Percentiles rank a stretch among this genome's conserved stretches.
Evolutionary conservation across 1,140 invertebrate species (phyloP).

Genomic region (Drosophila mauritiana): DNA sequence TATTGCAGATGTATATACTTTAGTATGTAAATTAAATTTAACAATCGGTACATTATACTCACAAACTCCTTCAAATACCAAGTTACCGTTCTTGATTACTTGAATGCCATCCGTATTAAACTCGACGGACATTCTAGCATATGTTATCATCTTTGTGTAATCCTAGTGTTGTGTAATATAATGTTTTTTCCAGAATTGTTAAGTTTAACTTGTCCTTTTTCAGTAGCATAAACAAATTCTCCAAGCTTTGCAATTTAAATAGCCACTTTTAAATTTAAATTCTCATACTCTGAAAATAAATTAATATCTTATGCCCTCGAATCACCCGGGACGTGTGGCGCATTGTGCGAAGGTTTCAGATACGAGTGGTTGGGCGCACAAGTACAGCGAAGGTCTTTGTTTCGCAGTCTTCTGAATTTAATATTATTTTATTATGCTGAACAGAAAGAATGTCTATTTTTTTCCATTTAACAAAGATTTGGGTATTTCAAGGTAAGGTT

Average conservation of each 20-base stretch:
- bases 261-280: constrained; percentile 7
- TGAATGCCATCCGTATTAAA: not conserved
- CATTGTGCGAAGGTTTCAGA: no score
- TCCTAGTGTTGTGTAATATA: not conserved
- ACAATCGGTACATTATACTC: no score
- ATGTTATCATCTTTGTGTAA: not conserved
- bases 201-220: not conserved
- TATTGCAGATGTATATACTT: no score
- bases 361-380: no score
- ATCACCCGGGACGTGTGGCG: constrained; percentile 17
- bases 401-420: no score
- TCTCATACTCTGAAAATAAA: constrained; percentile 50
- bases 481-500: no score
- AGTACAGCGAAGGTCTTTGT: no score
- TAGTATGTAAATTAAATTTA: no score
- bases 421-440: no score
- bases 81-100: not conserved
- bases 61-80: no score
- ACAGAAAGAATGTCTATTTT: no score
- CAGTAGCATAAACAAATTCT: constrained; percentile 26
- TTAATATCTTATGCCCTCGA: constrained; percentile 42
- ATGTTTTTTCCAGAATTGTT: constrained; percentile 7
- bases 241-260: constrained; percentile 47
- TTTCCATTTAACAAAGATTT: no score
- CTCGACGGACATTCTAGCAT: constrained; percentile 1